Conservation (phyloP, 2,797 vertebrate genomes). For the Emys orbicularis region DNA sequence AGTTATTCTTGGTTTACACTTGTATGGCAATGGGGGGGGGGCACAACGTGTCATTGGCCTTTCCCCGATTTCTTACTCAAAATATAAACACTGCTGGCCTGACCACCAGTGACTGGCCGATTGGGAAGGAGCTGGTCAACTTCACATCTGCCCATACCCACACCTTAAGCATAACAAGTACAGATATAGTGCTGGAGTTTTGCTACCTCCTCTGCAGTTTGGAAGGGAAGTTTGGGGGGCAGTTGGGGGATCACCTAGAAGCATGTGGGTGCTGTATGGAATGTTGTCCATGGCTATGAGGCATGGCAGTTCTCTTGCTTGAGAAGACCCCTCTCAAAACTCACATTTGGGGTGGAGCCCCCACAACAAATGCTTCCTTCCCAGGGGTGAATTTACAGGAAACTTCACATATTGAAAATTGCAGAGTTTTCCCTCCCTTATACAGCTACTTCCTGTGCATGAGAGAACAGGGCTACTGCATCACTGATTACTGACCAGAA, state of each 20-base stretch:
- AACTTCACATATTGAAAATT: not conserved
- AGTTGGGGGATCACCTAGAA: conserved; percentile 69
- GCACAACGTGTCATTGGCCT: not conserved
- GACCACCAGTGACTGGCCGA: not conserved
- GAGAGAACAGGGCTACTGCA: not conserved
- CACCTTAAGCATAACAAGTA: conserved; percentile 45
- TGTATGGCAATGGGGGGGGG: accelerated
- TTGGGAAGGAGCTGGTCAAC: not conserved
- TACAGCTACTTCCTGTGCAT: not conserved
- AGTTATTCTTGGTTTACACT: not conserved
- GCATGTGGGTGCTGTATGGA: conserved; percentile 65
- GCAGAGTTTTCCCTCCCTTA: not conserved
- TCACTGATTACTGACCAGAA: not conserved
- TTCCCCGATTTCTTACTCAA: conserved; percentile 46
- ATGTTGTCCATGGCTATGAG: conserved; percentile 41
- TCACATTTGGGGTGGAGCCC: not conserved
- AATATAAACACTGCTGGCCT: not conserved
- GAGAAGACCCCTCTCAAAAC: conserved; percentile 43
- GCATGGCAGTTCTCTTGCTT: conserved; percentile 51
- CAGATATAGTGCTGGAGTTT: not conserved
- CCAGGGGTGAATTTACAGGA: conserved; percentile 31
- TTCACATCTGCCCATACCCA: conserved; percentile 36
- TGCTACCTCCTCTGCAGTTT: conserved; percentile 49
- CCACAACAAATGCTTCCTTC: not conserved
- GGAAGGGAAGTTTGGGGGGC: conserved; percentile 64